Conservation (phyloP, 2,888 invertebrate species). For the Scaptomyza tumidula region DNA sequence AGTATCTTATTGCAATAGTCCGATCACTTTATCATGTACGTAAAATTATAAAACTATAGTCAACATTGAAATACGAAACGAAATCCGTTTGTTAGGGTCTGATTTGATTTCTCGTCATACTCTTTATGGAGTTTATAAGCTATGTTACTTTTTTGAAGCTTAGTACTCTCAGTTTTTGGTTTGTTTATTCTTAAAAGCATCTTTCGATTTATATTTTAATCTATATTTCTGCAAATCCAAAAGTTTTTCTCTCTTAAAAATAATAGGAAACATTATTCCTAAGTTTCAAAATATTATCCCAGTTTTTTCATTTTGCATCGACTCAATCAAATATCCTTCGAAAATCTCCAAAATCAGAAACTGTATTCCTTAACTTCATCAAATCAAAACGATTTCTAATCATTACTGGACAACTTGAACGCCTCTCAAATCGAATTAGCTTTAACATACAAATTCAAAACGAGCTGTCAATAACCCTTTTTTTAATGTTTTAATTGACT, state of each 20-base stretch:
- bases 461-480: constrained; percentile 53
- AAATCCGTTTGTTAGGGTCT: not conserved
- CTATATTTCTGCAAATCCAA: too few relatives aligned
- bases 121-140: too few relatives aligned
- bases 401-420: not conserved
- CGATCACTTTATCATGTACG: not conserved
- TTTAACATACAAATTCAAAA: not conserved
- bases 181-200: too few relatives aligned
- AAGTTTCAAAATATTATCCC: too few relatives aligned
- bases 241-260: too few relatives aligned
- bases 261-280: too few relatives aligned
- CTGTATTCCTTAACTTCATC: not conserved
- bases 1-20: not conserved
- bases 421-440: not conserved
- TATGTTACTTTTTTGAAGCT: too few relatives aligned
- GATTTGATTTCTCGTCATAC: not conserved
- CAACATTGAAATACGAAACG: not conserved
- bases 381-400: not conserved
- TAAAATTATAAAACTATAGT: not conserved
- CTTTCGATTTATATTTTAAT: too few relatives aligned
- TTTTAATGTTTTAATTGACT: constrained; percentile 24
- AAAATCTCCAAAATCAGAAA: not conserved
- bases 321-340: too few relatives aligned
- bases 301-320: too few relatives aligned
- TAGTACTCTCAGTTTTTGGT: too few relatives aligned